Evolutionary conservation across 2,113 vertebrate genomes (phyloP).

Genomic region (Scortum barcoo): DNA sequence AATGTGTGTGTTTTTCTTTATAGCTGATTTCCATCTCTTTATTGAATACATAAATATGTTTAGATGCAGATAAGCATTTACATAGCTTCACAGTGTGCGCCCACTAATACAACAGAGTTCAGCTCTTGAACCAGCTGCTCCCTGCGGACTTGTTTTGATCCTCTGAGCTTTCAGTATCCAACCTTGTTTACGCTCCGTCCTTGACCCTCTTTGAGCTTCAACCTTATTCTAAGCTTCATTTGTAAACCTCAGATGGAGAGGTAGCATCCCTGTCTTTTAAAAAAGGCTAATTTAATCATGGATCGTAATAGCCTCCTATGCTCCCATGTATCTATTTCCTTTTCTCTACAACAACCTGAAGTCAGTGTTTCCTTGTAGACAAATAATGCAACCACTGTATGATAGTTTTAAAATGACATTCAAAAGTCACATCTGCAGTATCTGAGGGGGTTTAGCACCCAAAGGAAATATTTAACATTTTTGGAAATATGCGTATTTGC

Average conservation of each 20-base stretch:
- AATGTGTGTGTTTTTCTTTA: slow-evolving; percentile 47
- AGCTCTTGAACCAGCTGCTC: slow-evolving; percentile 24
- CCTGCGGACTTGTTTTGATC: slow-evolving; percentile 32
- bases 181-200: slow-evolving; percentile 32
- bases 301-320: not conserved
- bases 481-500: not conserved
- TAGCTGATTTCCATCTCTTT: slow-evolving; percentile 55
- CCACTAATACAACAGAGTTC: not conserved
- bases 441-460: too few relatives aligned
- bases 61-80: slow-evolving; percentile 61
- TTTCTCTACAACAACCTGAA: not conserved
- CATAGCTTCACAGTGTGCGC: slow-evolving; percentile 7
- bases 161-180: slow-evolving; percentile 8
- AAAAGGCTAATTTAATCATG: not conserved
- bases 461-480: not conserved
- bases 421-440: too few relatives aligned
- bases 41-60: slow-evolving; percentile 67
- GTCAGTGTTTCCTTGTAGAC: too few relatives aligned
- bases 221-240: not conserved
- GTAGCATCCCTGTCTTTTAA: not conserved
- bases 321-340: not conserved
- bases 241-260: slow-evolving; percentile 17
- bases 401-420: too few relatives aligned
- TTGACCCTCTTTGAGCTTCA: slow-evolving; percentile 48
- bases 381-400: too few relatives aligned